Evolutionary conservation across 2,113 vertebrate genomes (phyloP).

Genomic region (Podarcis muralis): DNA sequence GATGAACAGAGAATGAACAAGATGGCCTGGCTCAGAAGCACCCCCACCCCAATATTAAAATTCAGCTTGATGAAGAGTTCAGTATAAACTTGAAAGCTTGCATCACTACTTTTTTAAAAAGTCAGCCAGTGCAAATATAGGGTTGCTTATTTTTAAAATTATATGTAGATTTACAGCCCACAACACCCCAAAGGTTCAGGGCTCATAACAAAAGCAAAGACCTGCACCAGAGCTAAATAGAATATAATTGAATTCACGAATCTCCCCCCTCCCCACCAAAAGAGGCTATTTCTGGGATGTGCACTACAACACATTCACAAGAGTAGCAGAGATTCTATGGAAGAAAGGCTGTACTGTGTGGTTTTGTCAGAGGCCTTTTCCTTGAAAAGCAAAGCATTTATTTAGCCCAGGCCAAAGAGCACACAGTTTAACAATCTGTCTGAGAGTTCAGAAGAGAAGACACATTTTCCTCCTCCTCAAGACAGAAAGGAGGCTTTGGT

Average conservation of each 20-base stretch:
- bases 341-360: conserved; percentile 7
- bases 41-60: neutral
- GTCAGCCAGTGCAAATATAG: too few relatives aligned
- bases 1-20: neutral
- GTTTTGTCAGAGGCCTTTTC: neutral
- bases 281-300: neutral
- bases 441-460: conserved; percentile 14
- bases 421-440: neutral
- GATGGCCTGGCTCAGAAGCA: neutral
- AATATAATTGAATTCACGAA: neutral
- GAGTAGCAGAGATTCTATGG: conserved; percentile 11
- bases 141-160: neutral
- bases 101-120: neutral
- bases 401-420: conserved; percentile 24
- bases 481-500: conserved; percentile 29
- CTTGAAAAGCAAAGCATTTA: conserved; percentile 10
- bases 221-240: too few relatives aligned
- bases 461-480: conserved; percentile 2
- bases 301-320: conserved; percentile 20
- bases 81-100: neutral
- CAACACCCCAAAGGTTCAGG: neutral
- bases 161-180: neutral
- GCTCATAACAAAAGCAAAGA: neutral
- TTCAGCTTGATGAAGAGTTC: neutral
- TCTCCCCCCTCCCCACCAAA: neutral